phyloP scores from a whole-genome alignment of 2,888 invertebrate species.

The Sinelater perroti region DNA sequence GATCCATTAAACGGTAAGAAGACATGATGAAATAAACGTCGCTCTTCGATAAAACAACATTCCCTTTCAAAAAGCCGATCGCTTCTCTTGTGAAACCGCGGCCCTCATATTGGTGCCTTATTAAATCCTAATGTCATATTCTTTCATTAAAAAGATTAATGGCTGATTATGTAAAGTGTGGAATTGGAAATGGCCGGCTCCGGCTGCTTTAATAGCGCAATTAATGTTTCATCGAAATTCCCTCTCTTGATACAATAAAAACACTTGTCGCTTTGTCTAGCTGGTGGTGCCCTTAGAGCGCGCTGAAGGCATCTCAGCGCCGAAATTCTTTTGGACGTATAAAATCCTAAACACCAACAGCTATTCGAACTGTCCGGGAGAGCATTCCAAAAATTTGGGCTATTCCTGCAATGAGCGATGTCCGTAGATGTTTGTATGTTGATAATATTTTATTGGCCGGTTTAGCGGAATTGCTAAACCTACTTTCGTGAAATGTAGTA shows the following conservation, averaged over 20 bases:
- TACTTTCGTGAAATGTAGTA: conserved; percentile 32
- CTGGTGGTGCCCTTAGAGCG: conserved; percentile 5
- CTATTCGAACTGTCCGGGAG: conserved; percentile 1
- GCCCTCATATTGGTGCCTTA: conserved; percentile 6
- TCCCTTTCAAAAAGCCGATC: conserved; percentile 40
- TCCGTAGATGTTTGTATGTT: conserved; percentile 5
- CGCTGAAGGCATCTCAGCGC: not conserved
- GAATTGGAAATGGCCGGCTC: conserved; percentile 2
- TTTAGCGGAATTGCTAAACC: conserved; percentile 23
- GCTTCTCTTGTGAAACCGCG: conserved; percentile 30
- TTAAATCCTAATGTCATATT: conserved; percentile 16
- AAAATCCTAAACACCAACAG: conserved; percentile 8
- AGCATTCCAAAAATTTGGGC: conserved; percentile 1
- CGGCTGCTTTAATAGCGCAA: not conserved
- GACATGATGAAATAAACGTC: conserved; percentile 43
- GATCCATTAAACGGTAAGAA: conserved; percentile 46
- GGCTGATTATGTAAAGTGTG: conserved; percentile 16
- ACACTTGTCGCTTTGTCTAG: conserved; percentile 1
- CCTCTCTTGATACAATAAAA: not conserved
- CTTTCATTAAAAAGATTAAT: conserved; percentile 12
- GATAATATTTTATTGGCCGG: conserved; percentile 19
- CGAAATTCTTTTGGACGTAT: conserved; percentile 2
- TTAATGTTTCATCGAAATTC: conserved; percentile 8
- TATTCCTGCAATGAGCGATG: conserved; percentile 13
- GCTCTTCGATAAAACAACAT: conserved; percentile 41